Conservation (phyloP, 92 coral and sea anemone species). For the Montipora capitata region DNA sequence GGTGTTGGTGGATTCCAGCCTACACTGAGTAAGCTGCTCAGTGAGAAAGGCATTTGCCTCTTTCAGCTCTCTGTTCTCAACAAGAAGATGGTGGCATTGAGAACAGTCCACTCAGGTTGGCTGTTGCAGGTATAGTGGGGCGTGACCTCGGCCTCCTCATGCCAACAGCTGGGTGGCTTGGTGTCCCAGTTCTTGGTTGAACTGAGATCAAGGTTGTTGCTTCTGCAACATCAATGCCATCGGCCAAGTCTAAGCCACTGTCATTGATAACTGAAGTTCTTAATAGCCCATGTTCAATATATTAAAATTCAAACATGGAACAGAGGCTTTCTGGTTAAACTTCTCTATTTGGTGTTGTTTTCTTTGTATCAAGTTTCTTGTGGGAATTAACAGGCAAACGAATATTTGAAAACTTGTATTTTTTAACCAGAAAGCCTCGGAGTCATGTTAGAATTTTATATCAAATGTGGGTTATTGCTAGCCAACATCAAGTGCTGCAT, state of each 20-base stretch:
- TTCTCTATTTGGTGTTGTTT: no score
- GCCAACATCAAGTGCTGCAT: no score
- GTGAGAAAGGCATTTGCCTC: slow-evolving; percentile 27
- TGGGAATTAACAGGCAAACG: no score
- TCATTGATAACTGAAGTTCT: no score
- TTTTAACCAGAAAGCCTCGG: no score
- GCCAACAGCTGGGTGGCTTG: slow-evolving; percentile 31
- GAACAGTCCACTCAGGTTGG: neutral
- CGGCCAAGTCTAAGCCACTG: neutral
- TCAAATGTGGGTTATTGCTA: no score
- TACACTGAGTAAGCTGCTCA: slow-evolving; percentile 11
- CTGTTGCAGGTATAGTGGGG: slow-evolving; percentile 42
- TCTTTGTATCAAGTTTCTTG: no score
- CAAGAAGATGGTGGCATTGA: slow-evolving; percentile 22
- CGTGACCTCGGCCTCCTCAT: slow-evolving; percentile 43
- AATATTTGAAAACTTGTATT: no score
- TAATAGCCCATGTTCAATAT: no score
- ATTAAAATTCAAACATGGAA: no score
- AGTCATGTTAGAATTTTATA: no score
- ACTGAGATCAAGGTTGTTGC: slow-evolving; percentile 1
- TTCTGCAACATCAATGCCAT: slow-evolving; percentile 40
- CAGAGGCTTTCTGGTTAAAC: no score
- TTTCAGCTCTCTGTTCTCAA: slow-evolving; percentile 29
- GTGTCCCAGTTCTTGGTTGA: neutral
- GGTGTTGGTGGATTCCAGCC: neutral